Evolutionary conservation across 2,888 invertebrate genomes (phyloP).

Genomic region (Elgonia sp.): DNA sequence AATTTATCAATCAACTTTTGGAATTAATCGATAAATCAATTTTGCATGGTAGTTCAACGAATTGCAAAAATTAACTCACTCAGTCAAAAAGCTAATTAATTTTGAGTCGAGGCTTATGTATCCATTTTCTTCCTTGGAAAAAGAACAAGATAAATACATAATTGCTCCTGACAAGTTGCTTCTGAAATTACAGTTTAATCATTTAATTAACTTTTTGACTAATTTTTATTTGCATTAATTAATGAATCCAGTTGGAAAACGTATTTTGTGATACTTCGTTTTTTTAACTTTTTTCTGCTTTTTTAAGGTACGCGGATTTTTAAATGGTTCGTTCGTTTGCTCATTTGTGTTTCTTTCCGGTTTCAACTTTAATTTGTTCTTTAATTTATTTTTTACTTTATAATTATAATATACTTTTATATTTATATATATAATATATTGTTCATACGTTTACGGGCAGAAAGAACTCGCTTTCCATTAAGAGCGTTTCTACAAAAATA

Average conservation of each 20-base stretch:
- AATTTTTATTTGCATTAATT: no score
- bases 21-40: neutral
- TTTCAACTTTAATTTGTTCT: slow-evolving; percentile 62
- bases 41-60: neutral
- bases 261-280: neutral
- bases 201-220: no score
- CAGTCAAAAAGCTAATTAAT: no score
- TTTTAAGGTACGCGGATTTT: neutral
- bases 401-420: slow-evolving; percentile 77
- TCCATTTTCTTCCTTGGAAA: no score
- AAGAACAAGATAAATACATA: no score
- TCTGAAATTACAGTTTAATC: no score
- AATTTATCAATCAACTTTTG: neutral
- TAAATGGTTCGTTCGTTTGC: neutral
- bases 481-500: slow-evolving; percentile 84
- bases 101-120: no score
- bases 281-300: neutral
- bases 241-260: no score
- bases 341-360: neutral
- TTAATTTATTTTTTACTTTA: slow-evolving; percentile 77
- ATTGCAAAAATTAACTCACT: no score
- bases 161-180: no score
- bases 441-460: slow-evolving; percentile 79
- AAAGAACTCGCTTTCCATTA: slow-evolving; percentile 83
- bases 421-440: slow-evolving; percentile 64